phyloP scores from a whole-genome alignment of 1,140 invertebrate species.

The Pseudomyrmex cubaensis region DNA sequence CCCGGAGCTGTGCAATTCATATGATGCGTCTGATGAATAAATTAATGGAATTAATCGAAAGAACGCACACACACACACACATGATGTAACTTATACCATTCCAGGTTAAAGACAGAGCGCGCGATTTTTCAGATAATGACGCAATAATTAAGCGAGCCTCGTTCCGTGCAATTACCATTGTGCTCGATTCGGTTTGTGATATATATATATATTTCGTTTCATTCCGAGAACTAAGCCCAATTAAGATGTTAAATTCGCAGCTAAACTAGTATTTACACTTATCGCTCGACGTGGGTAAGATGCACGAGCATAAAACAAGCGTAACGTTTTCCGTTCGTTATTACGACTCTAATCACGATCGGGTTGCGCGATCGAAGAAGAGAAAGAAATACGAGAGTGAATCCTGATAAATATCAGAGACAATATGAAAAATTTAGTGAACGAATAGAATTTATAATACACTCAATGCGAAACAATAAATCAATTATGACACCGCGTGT shows the following conservation, averaged over 20 bases:
- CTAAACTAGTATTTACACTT: slow-evolving; percentile 59
- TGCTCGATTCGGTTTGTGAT: slow-evolving; percentile 42
- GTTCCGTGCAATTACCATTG: slow-evolving; percentile 51
- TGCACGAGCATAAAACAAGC: slow-evolving; percentile 41
- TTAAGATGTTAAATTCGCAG: slow-evolving; percentile 51
- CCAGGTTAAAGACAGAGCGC: not conserved
- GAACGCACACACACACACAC: not conserved
- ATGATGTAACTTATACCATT: not conserved
- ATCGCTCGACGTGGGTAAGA: slow-evolving; percentile 37
- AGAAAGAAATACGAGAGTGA: slow-evolving; percentile 1
- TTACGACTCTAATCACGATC: slow-evolving; percentile 42
- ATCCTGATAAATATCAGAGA: too few relatives aligned
- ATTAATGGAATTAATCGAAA: not conserved
- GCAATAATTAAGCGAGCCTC: slow-evolving; percentile 32
- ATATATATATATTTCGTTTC: slow-evolving; percentile 10
- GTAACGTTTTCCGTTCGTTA: slow-evolving; percentile 43
- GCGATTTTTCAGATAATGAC: not conserved
- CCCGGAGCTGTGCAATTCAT: not conserved
- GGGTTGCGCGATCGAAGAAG: not conserved
- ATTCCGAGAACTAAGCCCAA: slow-evolving; percentile 53
- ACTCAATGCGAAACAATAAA: too few relatives aligned
- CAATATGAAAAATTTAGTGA: too few relatives aligned
- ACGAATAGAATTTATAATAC: too few relatives aligned
- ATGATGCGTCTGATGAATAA: not conserved
- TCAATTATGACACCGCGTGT: not conserved